phyloP scores from a whole-genome alignment of 2,888 invertebrate species.

The Acleris emargana region DNA sequence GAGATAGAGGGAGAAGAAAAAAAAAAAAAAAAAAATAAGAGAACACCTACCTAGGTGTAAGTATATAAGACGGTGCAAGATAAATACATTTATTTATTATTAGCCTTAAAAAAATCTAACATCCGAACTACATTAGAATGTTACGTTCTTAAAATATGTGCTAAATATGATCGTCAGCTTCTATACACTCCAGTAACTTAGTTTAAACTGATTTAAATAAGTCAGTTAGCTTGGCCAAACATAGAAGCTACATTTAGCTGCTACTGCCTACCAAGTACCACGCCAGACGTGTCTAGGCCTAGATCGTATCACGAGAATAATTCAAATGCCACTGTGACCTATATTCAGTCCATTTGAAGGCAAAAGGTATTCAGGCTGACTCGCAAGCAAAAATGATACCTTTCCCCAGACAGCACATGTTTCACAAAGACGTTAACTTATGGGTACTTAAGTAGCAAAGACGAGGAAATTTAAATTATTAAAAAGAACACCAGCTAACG shows the following conservation, averaged over 20 bases:
- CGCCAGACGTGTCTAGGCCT: slow-evolving; percentile 17
- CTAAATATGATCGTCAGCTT: background rate
- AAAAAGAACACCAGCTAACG: background rate
- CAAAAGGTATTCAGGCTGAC: slow-evolving; percentile 1
- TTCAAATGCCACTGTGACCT: slow-evolving; percentile 25
- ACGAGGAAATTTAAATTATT: background rate
- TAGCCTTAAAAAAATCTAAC: too few relatives aligned
- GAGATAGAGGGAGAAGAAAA: too few relatives aligned
- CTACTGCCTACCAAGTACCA: slow-evolving; percentile 10
- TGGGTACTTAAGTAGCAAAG: background rate
- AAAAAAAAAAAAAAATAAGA: too few relatives aligned
- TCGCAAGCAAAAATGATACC: background rate
- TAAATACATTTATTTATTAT: too few relatives aligned
- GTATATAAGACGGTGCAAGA: too few relatives aligned
- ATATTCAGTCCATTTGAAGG: slow-evolving; percentile 6
- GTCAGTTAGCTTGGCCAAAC: slow-evolving; percentile 1
- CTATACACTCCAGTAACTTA: background rate
- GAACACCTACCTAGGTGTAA: too few relatives aligned
- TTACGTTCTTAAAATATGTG: too few relatives aligned
- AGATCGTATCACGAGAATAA: slow-evolving; percentile 19
- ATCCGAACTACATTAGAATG: too few relatives aligned
- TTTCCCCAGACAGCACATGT: slow-evolving; percentile 12
- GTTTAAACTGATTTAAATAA: slow-evolving; percentile 1
- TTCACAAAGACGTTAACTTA: background rate
- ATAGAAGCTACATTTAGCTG: background rate